Evolutionary conservation across 2,797 vertebrate genomes (phyloP), one percentile per base, ranked within the genome.

Genomic region (Sandelia bainsii): DNA sequence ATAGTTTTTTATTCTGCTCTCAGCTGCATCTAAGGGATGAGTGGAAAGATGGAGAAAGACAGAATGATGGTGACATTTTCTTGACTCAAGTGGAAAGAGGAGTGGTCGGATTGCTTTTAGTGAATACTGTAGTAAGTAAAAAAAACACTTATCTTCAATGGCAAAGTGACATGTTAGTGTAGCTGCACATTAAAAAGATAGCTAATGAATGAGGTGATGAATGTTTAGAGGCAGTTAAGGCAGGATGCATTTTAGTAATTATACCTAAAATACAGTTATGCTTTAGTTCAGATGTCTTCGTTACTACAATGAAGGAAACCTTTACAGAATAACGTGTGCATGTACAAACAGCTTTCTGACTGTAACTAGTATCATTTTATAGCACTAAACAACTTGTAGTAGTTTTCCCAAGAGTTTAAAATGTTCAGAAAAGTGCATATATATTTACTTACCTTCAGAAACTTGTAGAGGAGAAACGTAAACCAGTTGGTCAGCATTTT

Each of bases 401-500:
- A 29, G 6, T 10, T 17, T 53, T 19, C 32, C 27, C 10, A 52
- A 1, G 32, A 68, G 10, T 14, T 23, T 13, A 42, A 59, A 37
- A 39, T 17, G 32, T 57, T 70, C 12, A 61, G 16, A 11, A 19
- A 32, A 27, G 45, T 19, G 20, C 52, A 25, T 8, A 63, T 57
- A 49, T 19, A 54, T 59, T 32, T 20, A 27, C 2, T 90, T 95
- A 99, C 98, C 98, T 99, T 99, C 45, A 99, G 95, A 87, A 99
- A 99, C 88, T 99, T 99, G 93, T 99, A 98, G 56, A 99, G 95
- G 22, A 99, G 96, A 81, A 99, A 99, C 0, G 98, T 99, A 82
- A 99, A 99, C 98, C 98, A 99, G 71, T 99, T 99, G 62, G 98
- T 99, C 81, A 99, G 88, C 98, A 99, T 99, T 89, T 99, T 99